Conservation (phyloP, 2,888 invertebrate species). For the Itoplectis maculator region DNA sequence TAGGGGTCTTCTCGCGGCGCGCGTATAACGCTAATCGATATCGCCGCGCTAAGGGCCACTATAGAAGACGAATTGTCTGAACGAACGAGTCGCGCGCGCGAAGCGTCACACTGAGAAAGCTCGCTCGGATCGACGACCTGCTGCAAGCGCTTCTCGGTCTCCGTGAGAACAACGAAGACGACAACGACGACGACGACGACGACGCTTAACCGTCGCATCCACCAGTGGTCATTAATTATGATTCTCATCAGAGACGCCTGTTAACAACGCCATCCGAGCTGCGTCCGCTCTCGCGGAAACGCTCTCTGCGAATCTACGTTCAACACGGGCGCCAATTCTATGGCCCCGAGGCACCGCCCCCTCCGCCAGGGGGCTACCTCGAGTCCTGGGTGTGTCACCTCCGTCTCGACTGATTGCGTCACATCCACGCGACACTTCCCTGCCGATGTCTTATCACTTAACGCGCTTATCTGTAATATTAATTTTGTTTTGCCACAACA, state of each 20-base stretch:
- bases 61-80: constrained; percentile 21
- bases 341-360: background rate
- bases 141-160: background rate
- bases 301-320: background rate
- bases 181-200: constrained; percentile 3
- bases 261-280: constrained; percentile 20
- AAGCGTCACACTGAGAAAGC: background rate
- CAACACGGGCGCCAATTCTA: constrained; percentile 9
- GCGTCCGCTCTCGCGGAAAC: background rate
- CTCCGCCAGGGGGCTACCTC: background rate
- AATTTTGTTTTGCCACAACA: no score
- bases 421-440: background rate
- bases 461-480: background rate
- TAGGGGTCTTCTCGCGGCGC: background rate
- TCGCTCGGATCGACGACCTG: constrained; percentile 14
- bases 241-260: constrained; percentile 27
- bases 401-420: constrained; percentile 9
- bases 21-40: constrained; percentile 20
- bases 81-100: constrained; percentile 9
- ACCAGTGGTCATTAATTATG: constrained; percentile 39
- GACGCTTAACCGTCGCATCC: constrained; percentile 28
- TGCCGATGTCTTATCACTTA: constrained; percentile 6
- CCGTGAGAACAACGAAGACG: background rate
- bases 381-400: background rate
- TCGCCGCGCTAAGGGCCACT: constrained; percentile 18